Evolutionary conservation across 2,113 vertebrate genomes (phyloP).

Genomic region (Tautogolabrus adspersus): DNA sequence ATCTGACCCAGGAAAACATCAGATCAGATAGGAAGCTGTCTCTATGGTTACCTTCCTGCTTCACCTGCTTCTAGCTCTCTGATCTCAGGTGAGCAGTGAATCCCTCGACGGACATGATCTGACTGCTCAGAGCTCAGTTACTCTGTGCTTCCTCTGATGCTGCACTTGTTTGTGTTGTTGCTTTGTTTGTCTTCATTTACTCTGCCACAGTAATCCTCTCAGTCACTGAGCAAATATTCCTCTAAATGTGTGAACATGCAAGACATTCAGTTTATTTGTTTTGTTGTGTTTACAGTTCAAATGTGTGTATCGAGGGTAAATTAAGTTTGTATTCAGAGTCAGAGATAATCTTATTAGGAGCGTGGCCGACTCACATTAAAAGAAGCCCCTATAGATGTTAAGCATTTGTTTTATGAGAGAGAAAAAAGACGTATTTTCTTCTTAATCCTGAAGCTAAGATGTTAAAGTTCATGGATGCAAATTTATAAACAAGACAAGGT

Average conservation of each 20-base stretch:
- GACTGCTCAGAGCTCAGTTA: constrained; percentile 22
- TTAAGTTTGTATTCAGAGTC: constrained; percentile 11
- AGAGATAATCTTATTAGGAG: constrained; percentile 34
- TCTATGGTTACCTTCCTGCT: background rate
- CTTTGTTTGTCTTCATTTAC: constrained; percentile 42
- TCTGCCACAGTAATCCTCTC: constrained; percentile 26
- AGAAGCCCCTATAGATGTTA: background rate
- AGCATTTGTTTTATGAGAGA: constrained; percentile 7
- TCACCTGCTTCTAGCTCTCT: constrained; percentile 12
- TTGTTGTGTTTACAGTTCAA: constrained; percentile 19
- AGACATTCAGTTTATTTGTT: background rate
- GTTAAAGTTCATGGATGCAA: background rate
- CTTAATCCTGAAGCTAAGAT: no score
- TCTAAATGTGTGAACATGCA: background rate
- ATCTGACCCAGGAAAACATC: background rate
- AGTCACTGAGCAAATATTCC: constrained; percentile 4
- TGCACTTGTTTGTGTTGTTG: background rate
- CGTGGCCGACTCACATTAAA: background rate
- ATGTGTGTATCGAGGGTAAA: constrained; percentile 14
- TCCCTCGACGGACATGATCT: constrained; percentile 20
- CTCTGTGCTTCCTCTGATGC: background rate
- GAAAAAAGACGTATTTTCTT: no score
- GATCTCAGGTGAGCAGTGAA: constrained; percentile 23
- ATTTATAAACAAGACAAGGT: background rate
- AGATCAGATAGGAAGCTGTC: constrained; percentile 12